Evolutionary conservation across 2,113 vertebrate species (phyloP).

Genomic region (Nycticryphes semicollaris): DNA sequence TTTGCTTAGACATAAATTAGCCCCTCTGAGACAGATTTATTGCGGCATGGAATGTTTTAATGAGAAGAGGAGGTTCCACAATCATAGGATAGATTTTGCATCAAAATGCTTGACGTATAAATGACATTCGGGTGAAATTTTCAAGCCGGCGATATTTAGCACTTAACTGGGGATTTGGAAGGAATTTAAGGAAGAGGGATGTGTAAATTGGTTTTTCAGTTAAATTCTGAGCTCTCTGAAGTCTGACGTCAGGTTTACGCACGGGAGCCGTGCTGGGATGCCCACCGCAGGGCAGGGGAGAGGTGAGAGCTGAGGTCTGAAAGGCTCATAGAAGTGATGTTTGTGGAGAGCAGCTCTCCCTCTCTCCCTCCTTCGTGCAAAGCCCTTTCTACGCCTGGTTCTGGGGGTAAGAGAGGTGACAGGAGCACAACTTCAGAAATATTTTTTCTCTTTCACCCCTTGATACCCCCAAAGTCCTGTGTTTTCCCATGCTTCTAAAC

Average conservation of each 20-base stretch:
- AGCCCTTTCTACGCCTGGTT: neutral
- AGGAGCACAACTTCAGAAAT: neutral
- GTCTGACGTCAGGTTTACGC: constrained; percentile 41
- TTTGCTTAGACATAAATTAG: constrained; percentile 72
- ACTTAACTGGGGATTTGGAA: constrained; percentile 54
- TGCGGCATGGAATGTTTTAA: constrained; percentile 69
- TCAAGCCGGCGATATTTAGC: neutral
- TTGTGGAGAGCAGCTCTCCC: neutral
- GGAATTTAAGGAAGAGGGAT: constrained; percentile 39
- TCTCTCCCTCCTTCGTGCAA: neutral
- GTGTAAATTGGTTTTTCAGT: constrained; percentile 30
- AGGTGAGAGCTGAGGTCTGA: neutral
- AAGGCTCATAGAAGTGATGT: neutral
- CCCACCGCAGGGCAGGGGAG: neutral
- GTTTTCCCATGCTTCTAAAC: neutral
- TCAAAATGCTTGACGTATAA: constrained; percentile 1
- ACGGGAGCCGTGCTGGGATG: neutral
- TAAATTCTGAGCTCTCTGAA: neutral
- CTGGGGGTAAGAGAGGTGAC: neutral
- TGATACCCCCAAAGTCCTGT: accelerated
- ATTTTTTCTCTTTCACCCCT: neutral
- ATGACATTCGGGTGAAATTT: neutral
- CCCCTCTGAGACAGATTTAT: constrained; percentile 68
- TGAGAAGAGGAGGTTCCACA: constrained; percentile 56
- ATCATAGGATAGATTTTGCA: neutral